Evolutionary conservation across 2,113 vertebrate species (phyloP).

Genomic region (Ctenodactylus gundi): DNA sequence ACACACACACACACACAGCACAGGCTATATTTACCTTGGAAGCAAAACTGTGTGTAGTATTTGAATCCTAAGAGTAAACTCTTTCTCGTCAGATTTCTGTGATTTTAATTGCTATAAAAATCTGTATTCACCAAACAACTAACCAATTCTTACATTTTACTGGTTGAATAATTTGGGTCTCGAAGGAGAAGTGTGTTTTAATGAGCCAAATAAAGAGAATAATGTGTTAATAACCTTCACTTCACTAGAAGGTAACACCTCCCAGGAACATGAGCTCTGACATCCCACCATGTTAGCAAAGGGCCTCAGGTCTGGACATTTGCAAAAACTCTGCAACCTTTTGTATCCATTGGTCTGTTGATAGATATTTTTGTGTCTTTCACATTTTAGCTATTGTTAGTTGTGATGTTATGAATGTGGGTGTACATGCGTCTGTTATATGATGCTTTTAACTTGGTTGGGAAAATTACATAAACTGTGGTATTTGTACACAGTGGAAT

Average conservation of each 20-base stretch:
- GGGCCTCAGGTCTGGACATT: not conserved
- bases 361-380: too few species aligned
- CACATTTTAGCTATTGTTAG: too few species aligned
- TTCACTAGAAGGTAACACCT: too few species aligned
- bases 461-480: too few species aligned
- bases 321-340: not conserved
- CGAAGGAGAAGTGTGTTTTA: not conserved
- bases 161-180: conserved; percentile 1
- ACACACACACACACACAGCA: not conserved
- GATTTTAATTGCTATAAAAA: not conserved
- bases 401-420: too few species aligned
- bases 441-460: too few species aligned
- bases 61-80: not conserved
- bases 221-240: not conserved
- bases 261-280: not conserved
- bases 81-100: conserved; percentile 1
- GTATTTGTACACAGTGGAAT: too few species aligned
- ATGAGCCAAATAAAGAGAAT: not conserved
- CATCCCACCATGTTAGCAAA: not conserved
- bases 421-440: too few species aligned
- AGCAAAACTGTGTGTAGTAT: conserved; percentile 29
- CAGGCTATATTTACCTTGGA: not conserved
- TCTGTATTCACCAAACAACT: not conserved
- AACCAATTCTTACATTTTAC: not conserved
- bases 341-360: too few species aligned